Conservation (phyloP, 2,888 invertebrate genomes). For the Philonicus albiceps region DNA sequence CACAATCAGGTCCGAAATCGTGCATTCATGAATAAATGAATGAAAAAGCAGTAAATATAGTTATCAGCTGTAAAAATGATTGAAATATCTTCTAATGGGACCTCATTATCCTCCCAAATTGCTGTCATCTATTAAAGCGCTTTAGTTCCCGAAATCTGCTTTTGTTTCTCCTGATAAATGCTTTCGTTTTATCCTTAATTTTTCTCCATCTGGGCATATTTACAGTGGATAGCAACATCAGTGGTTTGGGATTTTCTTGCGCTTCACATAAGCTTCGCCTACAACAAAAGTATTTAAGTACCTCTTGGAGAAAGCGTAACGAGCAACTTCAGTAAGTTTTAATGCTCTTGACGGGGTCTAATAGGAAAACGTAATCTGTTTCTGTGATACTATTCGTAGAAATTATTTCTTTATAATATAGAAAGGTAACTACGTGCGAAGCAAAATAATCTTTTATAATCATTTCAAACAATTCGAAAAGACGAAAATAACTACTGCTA, state of each 20-base stretch:
- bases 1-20: not conserved
- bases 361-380: not conserved
- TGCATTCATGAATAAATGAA: not conserved
- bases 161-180: conserved; percentile 16
- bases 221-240: not conserved
- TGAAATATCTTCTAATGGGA: conserved; percentile 43
- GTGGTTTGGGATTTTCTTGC: not conserved
- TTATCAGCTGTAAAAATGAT: conserved; percentile 35
- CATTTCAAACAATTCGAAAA: not conserved
- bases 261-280: not conserved
- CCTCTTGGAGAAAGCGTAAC: not conserved
- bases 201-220: conserved; percentile 19
- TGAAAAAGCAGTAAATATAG: not conserved
- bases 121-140: conserved; percentile 43
- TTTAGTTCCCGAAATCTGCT: conserved; percentile 26
- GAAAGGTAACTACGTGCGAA: not conserved
- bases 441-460: not conserved
- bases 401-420: not conserved
- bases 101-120: conserved; percentile 44
- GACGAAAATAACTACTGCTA: not conserved
- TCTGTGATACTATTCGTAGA: not conserved
- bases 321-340: not conserved
- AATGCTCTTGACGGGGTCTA: not conserved
- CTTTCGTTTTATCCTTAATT: conserved; percentile 25
- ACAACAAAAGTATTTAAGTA: not conserved